Evolutionary conservation across 2,797 vertebrate genomes (phyloP), one percentile per base, ranked within the genome.

Genomic region (Sternarchorhynchus goeldii): DNA sequence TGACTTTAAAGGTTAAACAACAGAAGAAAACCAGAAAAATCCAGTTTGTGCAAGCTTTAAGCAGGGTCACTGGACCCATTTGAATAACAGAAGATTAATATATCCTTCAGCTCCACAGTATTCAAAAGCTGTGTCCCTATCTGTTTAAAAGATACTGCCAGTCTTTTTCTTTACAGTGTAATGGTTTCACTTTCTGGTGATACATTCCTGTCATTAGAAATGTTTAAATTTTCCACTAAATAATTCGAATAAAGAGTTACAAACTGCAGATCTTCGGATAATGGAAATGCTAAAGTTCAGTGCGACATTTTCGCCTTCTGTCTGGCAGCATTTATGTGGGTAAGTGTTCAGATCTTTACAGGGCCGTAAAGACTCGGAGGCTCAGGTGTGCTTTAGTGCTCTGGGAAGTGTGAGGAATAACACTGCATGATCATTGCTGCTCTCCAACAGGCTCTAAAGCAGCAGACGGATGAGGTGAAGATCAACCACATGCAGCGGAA

Each of bases 301-400:
- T 41, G 20, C 6, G 1, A 8, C 36, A 14, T 25, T 64, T 58
- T 21, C 3, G 20, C 8, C n/a, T n/a, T 55, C 8, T 50, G 58
- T 20, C 59, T 62, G 63, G 18, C 39, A 39, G 62, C 67, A 75
- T 80, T 18, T 31, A 34, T 66, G 64, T 6, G 21, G 63, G 55
- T 73, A 59, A 55, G 36, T 31, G 25, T 71, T 66, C 31, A 62
- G 70, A 74, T 16, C 32, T 79, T 84, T 70, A 77, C 39, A 71
- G 41, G 59, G 31, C 75, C 20, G 50, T 82, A 82, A 84, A 82
- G 58, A 32, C 17, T 53, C 39, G 31, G 80, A 14, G 63, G 59
- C 74, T 77, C 74, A 77, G 77, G 73, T 74, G 73, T 57, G 65
- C 66, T 77, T 75, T 77, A 78, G 21, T 64, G 79, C 66, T 34